Percentiles rank a stretch among this genome's conserved stretches.
Evolutionary conservation across 2,797 vertebrate genomes (phyloP).

Genomic region (Labeo calbasu): DNA sequence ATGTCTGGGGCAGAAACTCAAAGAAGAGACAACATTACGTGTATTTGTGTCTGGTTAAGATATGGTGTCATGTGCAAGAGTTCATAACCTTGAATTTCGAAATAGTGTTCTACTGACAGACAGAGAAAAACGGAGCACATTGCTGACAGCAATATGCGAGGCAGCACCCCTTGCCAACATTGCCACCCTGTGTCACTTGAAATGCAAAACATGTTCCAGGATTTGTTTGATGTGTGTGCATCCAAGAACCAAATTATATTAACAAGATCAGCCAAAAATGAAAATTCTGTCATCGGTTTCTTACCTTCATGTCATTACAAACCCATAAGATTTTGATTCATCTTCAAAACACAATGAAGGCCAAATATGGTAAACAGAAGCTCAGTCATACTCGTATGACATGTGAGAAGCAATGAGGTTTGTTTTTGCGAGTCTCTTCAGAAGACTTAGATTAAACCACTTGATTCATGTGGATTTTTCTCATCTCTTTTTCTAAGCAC

Average conservation of each 20-base stretch:
- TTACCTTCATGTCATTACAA: background rate
- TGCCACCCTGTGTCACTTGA: background rate
- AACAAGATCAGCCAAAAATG: constrained; percentile 1
- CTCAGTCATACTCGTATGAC: background rate
- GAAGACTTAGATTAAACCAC: background rate
- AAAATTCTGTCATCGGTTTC: background rate
- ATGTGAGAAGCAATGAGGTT: background rate
- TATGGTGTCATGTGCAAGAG: background rate
- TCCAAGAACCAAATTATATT: background rate
- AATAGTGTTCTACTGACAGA: background rate
- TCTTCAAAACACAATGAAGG: background rate
- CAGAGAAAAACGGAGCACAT: background rate
- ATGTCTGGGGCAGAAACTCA: background rate
- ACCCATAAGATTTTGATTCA: background rate
- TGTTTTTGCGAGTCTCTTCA: background rate
- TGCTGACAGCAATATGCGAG: background rate
- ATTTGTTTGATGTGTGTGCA: constrained; percentile 2
- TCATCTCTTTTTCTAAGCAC: background rate
- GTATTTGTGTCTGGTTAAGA: background rate
- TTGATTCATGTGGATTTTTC: background rate
- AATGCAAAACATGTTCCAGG: background rate
- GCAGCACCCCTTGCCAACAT: background rate
- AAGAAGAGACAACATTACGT: background rate
- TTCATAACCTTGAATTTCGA: background rate
- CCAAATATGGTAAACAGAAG: background rate